A percentile compares a stretch with the other conserved stretches of the same genome.
Evolutionary conservation across 2,888 invertebrate species (phyloP).

Genomic region (Drosophila demipolita): DNA sequence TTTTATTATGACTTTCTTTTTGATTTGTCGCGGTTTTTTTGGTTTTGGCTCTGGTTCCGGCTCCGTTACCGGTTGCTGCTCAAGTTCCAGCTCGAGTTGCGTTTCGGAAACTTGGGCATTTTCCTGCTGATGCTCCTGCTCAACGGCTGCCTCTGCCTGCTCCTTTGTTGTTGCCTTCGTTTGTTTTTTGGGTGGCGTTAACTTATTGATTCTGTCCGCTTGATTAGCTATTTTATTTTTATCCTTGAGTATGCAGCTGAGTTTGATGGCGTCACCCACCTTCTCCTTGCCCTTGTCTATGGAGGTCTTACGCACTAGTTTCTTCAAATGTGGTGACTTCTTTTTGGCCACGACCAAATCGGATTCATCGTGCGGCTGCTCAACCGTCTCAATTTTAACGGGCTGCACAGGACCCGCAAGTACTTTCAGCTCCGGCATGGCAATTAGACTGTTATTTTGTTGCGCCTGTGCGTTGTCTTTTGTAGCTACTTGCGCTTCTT

Average conservation of each 20-base stretch:
- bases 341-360: constrained; percentile 64
- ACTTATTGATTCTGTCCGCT: constrained; percentile 56
- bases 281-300: constrained; percentile 65
- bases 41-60: constrained; percentile 27
- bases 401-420: constrained; percentile 78
- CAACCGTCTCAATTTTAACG: constrained; percentile 72
- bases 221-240: constrained; percentile 70
- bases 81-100: constrained; percentile 30
- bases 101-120: constrained; percentile 12
- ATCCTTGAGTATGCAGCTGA: constrained; percentile 66
- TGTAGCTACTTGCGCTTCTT: constrained; percentile 57
- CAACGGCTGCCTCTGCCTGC: constrained; percentile 6
- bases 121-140: constrained; percentile 36
- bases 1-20: constrained; percentile 84
- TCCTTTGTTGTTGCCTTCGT: constrained; percentile 41
- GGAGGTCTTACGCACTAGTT: constrained; percentile 74
- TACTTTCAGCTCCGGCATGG: constrained; percentile 82
- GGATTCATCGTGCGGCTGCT: constrained; percentile 64
- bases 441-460: constrained; percentile 59
- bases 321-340: constrained; percentile 66
- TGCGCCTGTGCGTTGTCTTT: constrained; percentile 64
- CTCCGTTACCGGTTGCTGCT: constrained; percentile 9
- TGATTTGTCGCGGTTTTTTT: constrained; percentile 80
- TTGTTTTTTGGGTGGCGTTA: constrained; percentile 65
- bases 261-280: constrained; percentile 32